Conservation (phyloP, 2,797 vertebrate species). For the Enteromius unitaeniatus region DNA sequence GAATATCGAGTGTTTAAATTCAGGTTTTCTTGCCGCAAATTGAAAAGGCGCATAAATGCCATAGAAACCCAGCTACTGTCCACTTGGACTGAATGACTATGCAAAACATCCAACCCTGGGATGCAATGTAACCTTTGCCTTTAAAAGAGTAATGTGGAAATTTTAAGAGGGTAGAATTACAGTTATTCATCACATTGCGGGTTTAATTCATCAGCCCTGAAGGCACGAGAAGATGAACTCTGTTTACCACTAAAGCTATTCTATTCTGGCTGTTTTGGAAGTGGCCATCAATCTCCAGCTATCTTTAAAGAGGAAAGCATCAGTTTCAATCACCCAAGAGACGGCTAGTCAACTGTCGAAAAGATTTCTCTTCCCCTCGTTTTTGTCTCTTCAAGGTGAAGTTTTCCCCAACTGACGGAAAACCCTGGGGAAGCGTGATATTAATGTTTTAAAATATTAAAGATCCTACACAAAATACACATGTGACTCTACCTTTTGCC, state of each 20-base stretch:
- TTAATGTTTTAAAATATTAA: conserved; percentile 81
- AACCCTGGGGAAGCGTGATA: conserved; percentile 70
- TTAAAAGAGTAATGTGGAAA: conserved; percentile 51
- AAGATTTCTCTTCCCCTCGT: conserved; percentile 56
- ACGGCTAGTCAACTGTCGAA: conserved; percentile 72
- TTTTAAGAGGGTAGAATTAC: conserved; percentile 66
- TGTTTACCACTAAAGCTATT: conserved; percentile 82
- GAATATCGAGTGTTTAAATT: background rate
- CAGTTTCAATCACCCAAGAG: conserved; percentile 81
- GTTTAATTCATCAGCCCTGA: conserved; percentile 79
- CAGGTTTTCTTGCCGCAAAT: background rate
- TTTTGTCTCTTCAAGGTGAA: conserved; percentile 78
- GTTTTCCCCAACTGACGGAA: conserved; percentile 62
- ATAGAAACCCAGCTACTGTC: background rate
- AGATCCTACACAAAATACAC: conserved; percentile 80
- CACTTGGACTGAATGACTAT: background rate
- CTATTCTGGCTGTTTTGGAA: conserved; percentile 77
- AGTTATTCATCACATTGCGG: conserved; percentile 78
- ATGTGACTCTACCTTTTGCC: conserved; percentile 70
- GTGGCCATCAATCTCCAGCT: conserved; percentile 82
- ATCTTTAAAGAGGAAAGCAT: conserved; percentile 79
- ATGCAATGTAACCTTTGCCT: conserved; percentile 28
- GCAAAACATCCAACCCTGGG: conserved; percentile 1
- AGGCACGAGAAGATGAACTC: conserved; percentile 83
- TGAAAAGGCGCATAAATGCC: background rate